Percentiles rank a stretch among this genome's conserved stretches.
phyloP scores from a whole-genome alignment of 2,888 invertebrate species.

The Adela reaumurella region DNA sequence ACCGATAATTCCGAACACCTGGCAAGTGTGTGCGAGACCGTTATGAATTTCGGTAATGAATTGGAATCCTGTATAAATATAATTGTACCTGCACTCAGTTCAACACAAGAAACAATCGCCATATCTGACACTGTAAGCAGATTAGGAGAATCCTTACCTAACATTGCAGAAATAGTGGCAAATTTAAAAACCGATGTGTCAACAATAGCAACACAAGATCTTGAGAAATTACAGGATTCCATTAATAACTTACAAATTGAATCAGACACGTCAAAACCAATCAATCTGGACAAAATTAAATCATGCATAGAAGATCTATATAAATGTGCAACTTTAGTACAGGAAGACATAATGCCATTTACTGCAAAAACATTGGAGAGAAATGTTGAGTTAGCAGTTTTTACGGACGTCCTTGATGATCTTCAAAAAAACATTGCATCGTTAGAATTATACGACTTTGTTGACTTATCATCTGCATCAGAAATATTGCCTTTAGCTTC shows the following conservation, averaged over 20 bases:
- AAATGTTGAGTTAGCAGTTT: constrained; percentile 26
- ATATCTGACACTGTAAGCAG: constrained; percentile 30
- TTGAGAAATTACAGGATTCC: constrained; percentile 18
- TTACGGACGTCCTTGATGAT: constrained; percentile 31
- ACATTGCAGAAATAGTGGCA: constrained; percentile 25
- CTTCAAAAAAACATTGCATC: constrained; percentile 35
- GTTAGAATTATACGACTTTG: constrained; percentile 34
- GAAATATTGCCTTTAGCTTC: constrained; percentile 24
- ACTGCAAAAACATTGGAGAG: constrained; percentile 20
- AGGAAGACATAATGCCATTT: constrained; percentile 34
- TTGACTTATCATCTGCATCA: constrained; percentile 29
- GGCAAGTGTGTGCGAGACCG: constrained; percentile 27
- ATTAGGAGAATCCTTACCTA: constrained; percentile 26
- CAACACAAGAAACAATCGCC: constrained; percentile 28
- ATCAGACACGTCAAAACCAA: constrained; percentile 24
- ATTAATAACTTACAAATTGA: constrained; percentile 26
- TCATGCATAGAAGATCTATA: constrained; percentile 29
- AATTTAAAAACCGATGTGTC: constrained; percentile 15
- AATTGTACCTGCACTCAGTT: constrained; percentile 28
- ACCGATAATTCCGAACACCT: constrained; percentile 31
- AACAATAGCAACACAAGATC: constrained; percentile 15
- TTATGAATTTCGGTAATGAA: constrained; percentile 30
- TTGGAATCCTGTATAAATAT: constrained; percentile 28
- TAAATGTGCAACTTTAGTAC: constrained; percentile 23
- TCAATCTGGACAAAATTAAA: constrained; percentile 29